phyloP scores from a whole-genome alignment of 2,113 vertebrate species.

The Delphinapterus leucas region DNA sequence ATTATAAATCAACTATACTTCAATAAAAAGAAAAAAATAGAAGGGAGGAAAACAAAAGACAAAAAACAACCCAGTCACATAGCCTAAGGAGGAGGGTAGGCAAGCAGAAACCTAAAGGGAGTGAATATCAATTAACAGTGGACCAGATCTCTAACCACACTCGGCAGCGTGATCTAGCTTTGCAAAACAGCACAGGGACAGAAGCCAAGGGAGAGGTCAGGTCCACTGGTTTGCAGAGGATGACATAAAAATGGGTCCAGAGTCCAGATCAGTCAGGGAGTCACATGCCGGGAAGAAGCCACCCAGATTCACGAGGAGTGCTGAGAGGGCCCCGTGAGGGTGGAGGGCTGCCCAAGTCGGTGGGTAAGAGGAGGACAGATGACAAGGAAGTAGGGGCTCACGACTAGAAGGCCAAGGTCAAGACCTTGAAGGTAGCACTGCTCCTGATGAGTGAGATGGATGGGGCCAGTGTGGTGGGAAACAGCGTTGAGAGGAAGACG shows the following conservation, averaged over 20 bases:
- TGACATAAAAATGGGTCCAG: not conserved
- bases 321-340: accelerated
- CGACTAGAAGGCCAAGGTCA: not conserved
- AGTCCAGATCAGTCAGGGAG: not conserved
- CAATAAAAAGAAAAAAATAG: not conserved
- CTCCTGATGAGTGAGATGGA: accelerated
- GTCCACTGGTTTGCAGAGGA: not conserved
- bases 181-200: accelerated
- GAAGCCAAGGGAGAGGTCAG: not conserved
- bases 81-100: not conserved
- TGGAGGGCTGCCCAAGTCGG: not conserved
- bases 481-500: accelerated
- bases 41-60: not conserved
- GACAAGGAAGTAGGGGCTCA: not conserved
- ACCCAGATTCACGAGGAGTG: not conserved
- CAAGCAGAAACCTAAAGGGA: not conserved
- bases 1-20: not conserved
- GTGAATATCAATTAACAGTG: accelerated
- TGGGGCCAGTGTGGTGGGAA: not conserved
- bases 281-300: not conserved
- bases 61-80: accelerated
- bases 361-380: not conserved
- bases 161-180: accelerated
- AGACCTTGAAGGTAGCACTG: not conserved
- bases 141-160: not conserved